Evolutionary conservation across 2,113 vertebrate species (phyloP), one percentile per base, ranked within the genome.

Genomic region (Mystacornis crossleyi): DNA sequence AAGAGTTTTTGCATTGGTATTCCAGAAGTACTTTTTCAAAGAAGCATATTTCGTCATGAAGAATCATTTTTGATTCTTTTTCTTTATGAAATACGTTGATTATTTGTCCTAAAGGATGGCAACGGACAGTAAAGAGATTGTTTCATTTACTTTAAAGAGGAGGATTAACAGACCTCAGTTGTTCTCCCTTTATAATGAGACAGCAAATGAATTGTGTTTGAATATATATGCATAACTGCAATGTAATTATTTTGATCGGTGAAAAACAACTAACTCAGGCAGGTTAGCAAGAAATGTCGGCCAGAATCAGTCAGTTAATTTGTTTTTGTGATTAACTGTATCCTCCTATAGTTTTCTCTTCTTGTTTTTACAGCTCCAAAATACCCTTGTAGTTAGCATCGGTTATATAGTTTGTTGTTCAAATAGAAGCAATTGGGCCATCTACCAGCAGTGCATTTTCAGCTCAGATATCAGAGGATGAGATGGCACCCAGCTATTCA

Each of bases 301-400:
- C 82, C 91, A 97, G 93, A 98, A 97, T 67, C 25, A 31, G 53
- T 47, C 94, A 95, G 93, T 84, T 97, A 92, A 97, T 97, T 96
- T 95, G 81, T 71, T 96, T 97, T 96, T 96, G 69, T 98, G 98
- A 98, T 96, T 97, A 97, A 94, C 93, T 94, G 82, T 97, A 97
- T 69, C 72, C 55, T 93, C 80, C 73, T 57, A 89, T 57, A 43
- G 88, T 95, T 98, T 82, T 90, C 45, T 94, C 17, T 66, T 93
- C 42, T 91, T 95, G 48, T 26, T 89, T 79, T 71, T 96, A 69
- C 36, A 89, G 69, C 83, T 69, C 53, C 19, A 58, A 89, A 91
- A 90, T 73, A 91, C 43, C 55, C 34, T 38, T 75, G 25, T 25
- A 89, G 92, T 96, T 95, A 83, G 36, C 29, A 95, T 94, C 67